These are phyloP conservation scores for Pelodytes ibericus DNA, from an alignment of 2,797 vertebrate species.

Conservation along the genomic window DNA sequence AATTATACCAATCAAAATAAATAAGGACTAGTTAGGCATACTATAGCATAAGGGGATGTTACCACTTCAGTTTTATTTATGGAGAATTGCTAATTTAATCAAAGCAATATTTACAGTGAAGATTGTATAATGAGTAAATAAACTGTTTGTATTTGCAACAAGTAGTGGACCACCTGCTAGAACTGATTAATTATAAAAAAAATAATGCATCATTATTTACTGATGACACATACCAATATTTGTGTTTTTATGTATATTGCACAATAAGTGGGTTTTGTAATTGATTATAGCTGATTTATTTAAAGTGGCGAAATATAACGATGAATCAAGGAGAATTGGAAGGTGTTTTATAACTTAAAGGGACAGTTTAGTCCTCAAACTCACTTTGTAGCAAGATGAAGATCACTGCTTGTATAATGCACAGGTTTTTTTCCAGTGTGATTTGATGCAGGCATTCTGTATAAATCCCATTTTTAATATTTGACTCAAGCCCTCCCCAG, in stretches of 20 bases:
- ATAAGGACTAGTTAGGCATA: background rate
- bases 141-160: slow-evolving; percentile 15
- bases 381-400: no score
- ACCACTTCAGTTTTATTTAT: slow-evolving; percentile 12
- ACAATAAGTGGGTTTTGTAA: no score
- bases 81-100: slow-evolving; percentile 2
- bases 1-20: slow-evolving; percentile 1
- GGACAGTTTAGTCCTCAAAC: no score
- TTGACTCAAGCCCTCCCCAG: no score
- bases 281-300: no score
- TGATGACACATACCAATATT: background rate
- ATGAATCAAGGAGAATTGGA: no score
- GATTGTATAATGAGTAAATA: slow-evolving; percentile 13
- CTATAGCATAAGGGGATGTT: slow-evolving; percentile 9
- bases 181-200: background rate
- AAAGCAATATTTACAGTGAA: background rate
- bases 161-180: slow-evolving; percentile 16
- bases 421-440: no score
- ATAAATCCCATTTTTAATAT: no score
- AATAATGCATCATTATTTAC: background rate
- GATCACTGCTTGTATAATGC: no score
- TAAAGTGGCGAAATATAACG: no score
- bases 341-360: no score
- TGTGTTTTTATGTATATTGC: background rate
- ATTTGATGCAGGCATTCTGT: no score